Base-by-base conservation (phyloP, 2,888 invertebrate species). In the Cryptus viduatorius region DNA sequence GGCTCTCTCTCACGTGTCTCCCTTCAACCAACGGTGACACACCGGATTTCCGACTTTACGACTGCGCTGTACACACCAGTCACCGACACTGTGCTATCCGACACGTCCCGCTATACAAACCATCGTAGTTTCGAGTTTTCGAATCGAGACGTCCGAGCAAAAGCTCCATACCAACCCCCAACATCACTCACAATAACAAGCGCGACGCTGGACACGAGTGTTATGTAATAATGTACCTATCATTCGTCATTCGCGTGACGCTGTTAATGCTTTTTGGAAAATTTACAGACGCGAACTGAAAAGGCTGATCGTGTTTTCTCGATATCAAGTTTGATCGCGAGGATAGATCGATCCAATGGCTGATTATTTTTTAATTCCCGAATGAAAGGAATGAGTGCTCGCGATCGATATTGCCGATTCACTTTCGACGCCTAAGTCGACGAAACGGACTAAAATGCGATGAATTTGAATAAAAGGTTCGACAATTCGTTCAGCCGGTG, bases 61-160 rank as follows among this genome's bases (percentile, higher is more conserved):
- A 73, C 64, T 67, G 14, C 31, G 50, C 83, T 44, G 37, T 79
- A 42, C 24, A 64, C 68, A 68, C 37, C 71, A 19, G n/a, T 46
- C 29, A 31, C 7, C 69, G 29, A n/a, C 61, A 31, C n/a, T 4
- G 31, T 5, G 46, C n/a, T 61, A n/a, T 46, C 42, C 14, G 31
- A 16, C 29, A 12, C 29, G 31, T 50, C 4, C 19, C 16, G 29
- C 19, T 46, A 72, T 48, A 42, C 19, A 56, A 37, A 37, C 53
- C 65, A 37, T 76, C 79, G 79, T 82, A 72, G 71, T 79, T 84
- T 61, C 72, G 65, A 61, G 72, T 79, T 82, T 65, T 44, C 82
- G 79, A 24, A 71, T 75, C 14, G 61, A 68, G 56, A 71, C 46
- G 44, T 67, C 61, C 4, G 73, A 19, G 16, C 75, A 1, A 46